Conservation (phyloP, 2,797 vertebrate species). For the Spinus pinus region DNA sequence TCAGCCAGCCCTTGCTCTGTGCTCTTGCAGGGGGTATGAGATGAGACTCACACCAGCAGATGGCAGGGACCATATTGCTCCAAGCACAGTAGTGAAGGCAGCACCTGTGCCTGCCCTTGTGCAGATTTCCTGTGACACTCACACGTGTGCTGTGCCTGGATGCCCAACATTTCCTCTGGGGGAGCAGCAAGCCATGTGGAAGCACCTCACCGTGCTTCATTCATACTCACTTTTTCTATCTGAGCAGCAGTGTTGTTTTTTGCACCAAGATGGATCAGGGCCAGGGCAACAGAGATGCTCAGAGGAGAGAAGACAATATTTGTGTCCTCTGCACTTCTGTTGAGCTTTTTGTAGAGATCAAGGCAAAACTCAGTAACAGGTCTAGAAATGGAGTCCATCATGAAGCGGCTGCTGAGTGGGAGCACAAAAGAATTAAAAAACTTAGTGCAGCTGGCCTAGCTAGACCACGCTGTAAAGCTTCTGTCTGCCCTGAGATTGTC, state of each 20-base stretch:
- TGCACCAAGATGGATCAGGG: constrained; percentile 62
- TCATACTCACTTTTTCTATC: constrained; percentile 61
- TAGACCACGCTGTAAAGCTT: neutral
- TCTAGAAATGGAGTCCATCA: constrained; percentile 45
- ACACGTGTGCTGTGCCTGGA: rapidly evolving
- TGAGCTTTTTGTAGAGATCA: constrained; percentile 69
- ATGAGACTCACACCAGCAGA: neutral
- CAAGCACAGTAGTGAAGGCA: neutral
- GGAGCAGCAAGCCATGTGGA: neutral
- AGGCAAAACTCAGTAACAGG: constrained; percentile 64
- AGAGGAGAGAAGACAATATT: constrained; percentile 73
- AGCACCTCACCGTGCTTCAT: neutral
- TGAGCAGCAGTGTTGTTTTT: constrained; percentile 50
- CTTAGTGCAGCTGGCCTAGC: neutral
- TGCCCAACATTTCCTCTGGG: neutral
- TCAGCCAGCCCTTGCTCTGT: neutral
- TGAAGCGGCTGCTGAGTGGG: neutral
- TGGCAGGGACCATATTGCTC: neutral
- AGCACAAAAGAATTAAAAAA: neutral
- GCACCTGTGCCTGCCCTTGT: neutral
- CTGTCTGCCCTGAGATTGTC: neutral
- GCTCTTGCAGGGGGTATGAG: rapidly evolving
- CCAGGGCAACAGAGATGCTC: constrained; percentile 66
- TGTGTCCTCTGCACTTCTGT: neutral
- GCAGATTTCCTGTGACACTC: neutral